phyloP scores from a whole-genome alignment of 2,888 invertebrate genomes.

The Cataglyphis cursor region DNA sequence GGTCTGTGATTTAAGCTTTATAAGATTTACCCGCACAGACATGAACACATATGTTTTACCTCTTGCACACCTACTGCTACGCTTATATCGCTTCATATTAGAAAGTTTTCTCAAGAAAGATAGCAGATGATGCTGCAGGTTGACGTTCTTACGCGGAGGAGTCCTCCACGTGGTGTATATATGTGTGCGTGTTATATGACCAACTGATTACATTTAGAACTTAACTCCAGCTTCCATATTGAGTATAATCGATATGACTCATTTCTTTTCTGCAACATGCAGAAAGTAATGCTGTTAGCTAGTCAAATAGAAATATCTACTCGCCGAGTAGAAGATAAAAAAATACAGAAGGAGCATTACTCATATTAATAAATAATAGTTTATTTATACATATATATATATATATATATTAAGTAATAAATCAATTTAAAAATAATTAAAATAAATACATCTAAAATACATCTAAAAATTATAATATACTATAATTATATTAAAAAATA shows the following conservation, averaged over 20 bases:
- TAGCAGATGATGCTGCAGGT: not conserved
- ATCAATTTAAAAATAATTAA: not conserved
- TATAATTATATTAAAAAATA: not conserved
- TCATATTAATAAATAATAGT: not conserved
- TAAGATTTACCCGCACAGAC: not conserved
- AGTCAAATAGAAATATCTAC: not conserved
- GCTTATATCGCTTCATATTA: constrained; percentile 27
- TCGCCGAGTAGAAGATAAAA: not conserved
- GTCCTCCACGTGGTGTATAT: not conserved
- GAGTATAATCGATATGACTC: not conserved
- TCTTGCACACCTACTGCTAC: not conserved
- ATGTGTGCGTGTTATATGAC: not conserved
- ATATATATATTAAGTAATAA: not conserved
- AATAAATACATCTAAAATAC: not conserved
- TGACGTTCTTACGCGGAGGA: not conserved
- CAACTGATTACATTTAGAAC: not conserved
- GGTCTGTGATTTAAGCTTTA: constrained; percentile 38
- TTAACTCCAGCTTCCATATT: not conserved
- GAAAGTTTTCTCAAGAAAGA: constrained; percentile 31
- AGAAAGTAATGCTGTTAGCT: constrained; percentile 11
- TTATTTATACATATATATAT: not conserved
- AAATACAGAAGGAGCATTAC: not conserved
- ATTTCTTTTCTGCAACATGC: not conserved
- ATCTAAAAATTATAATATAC: not conserved
- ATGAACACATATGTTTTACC: not conserved